These are phyloP conservation scores for Iselma pallidipennis DNA, from an alignment of 2,888 invertebrate genomes.

Conservation along the genomic window DNA sequence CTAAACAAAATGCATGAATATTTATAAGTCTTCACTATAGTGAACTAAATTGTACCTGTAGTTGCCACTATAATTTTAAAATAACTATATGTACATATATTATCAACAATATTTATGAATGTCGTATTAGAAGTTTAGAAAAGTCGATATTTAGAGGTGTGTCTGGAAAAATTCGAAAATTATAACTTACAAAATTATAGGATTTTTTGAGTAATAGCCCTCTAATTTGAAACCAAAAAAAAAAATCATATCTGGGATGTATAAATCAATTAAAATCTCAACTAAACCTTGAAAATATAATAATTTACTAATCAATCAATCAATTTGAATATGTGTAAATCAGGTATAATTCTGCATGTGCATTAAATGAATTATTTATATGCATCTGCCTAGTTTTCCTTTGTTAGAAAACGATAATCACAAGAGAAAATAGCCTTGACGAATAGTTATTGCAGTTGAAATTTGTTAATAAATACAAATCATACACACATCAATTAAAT, in stretches of 20 bases:
- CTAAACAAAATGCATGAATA: slow-evolving; percentile 11
- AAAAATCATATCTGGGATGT: too few relatives aligned
- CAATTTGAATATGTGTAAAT: not conserved
- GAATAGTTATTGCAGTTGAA: not conserved
- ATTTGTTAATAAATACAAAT: not conserved
- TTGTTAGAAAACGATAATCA: not conserved
- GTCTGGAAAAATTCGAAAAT: not conserved
- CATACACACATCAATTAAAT: not conserved
- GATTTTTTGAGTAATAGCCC: too few relatives aligned
- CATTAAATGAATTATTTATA: not conserved
- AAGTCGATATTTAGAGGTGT: slow-evolving; percentile 1
- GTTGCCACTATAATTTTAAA: not conserved
- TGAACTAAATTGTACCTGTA: not conserved
- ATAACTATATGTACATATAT: not conserved
- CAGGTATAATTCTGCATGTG: not conserved
- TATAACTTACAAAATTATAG: not conserved
- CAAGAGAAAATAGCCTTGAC: not conserved
- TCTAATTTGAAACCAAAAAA: too few relatives aligned
- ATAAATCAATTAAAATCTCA: not conserved
- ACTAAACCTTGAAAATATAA: not conserved
- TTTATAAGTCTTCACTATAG: slow-evolving; percentile 10
- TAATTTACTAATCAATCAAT: not conserved
- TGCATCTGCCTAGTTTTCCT: not conserved
- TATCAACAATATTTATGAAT: not conserved
- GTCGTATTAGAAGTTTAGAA: not conserved